Conservation (phyloP, 2,113 vertebrate species). For the Onychorhynchus coronatus region DNA sequence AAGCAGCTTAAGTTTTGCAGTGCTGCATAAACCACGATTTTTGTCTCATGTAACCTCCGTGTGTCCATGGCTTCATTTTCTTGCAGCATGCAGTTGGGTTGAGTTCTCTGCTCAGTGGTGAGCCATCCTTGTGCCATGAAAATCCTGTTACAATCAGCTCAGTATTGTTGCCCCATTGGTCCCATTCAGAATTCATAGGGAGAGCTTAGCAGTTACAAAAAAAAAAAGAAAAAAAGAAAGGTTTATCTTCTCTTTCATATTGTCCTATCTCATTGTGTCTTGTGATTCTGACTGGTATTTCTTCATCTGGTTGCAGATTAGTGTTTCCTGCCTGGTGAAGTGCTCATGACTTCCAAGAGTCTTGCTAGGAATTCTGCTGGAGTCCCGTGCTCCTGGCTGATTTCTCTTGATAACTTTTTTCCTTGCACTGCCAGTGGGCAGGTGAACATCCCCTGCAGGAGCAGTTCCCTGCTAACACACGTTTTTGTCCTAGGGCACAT, state of each 20-base stretch:
- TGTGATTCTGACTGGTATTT: background rate
- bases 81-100: background rate
- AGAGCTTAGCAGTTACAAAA: background rate
- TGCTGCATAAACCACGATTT: background rate
- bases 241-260: background rate
- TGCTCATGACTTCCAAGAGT: background rate
- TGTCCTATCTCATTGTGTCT: background rate
- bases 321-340: background rate
- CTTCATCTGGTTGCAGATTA: background rate
- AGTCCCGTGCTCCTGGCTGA: background rate
- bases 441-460: background rate
- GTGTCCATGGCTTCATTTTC: background rate
- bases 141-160: background rate
- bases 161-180: background rate
- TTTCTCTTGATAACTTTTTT: background rate
- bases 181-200: background rate
- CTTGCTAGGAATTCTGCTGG: background rate
- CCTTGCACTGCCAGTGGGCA: background rate
- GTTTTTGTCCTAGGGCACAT: rapidly evolving
- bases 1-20: background rate
- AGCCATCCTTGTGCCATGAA: background rate
- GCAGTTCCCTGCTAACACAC: background rate
- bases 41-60: background rate
- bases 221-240: background rate
- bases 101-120: background rate